A percentile compares a stretch with the other conserved stretches of the same genome.
phyloP scores from a whole-genome alignment of 2,888 invertebrate genomes.

The Argyra leucocephala region DNA sequence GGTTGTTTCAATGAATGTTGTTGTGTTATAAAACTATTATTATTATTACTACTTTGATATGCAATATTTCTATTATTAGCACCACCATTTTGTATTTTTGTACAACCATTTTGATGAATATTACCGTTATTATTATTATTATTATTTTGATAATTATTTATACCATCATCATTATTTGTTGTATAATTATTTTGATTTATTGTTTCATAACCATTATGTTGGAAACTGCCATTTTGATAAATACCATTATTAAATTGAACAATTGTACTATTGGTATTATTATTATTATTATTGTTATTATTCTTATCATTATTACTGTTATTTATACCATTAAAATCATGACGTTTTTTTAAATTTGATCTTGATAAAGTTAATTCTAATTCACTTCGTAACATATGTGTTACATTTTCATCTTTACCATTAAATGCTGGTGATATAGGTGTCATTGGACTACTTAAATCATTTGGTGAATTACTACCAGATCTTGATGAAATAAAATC shows the following conservation, averaged over 20 bases:
- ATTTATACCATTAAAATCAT: conserved; percentile 36
- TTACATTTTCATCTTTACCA: conserved; percentile 40
- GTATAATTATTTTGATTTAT: conserved; percentile 47
- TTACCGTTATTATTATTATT: not conserved
- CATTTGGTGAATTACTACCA: conserved; percentile 36
- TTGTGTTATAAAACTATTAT: conserved; percentile 1
- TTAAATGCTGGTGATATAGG: conserved; percentile 2
- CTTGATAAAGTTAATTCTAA: conserved; percentile 64
- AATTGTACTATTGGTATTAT: conserved; percentile 16
- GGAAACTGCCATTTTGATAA: conserved; percentile 1
- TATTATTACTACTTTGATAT: conserved; percentile 20
- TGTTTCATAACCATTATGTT: not conserved
- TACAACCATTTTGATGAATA: not conserved
- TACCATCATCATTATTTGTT: conserved; percentile 28
- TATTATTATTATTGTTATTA: conserved; percentile 45
- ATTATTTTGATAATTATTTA: not conserved
- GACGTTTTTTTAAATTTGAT: conserved; percentile 65
- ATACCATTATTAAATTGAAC: conserved; percentile 27
- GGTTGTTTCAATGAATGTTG: conserved; percentile 24
- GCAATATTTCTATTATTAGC: not conserved
- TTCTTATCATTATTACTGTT: not conserved
- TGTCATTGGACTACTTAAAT: not conserved
- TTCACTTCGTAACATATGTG: conserved; percentile 62
- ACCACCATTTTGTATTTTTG: not conserved
- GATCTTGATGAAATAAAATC: conserved; percentile 49